These are phyloP conservation scores for Thecocarcelia acutangulata DNA, from an alignment of 2,888 invertebrate species.

Conservation along the genomic window DNA sequence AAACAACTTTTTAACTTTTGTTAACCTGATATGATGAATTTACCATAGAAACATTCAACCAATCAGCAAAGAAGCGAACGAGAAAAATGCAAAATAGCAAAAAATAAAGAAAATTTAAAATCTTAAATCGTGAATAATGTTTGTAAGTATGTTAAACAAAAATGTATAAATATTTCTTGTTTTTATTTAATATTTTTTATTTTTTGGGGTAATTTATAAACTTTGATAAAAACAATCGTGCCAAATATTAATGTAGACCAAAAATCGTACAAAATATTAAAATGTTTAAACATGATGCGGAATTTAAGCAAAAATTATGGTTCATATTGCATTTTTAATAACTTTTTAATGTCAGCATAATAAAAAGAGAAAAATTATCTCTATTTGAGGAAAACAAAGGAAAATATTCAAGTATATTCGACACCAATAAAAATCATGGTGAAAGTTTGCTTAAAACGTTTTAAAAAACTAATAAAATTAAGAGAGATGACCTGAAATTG, in stretches of 20 bases:
- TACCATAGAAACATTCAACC: conserved; percentile 9
- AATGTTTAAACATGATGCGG: conserved; percentile 9
- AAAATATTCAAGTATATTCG: too few species aligned
- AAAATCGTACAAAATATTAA: conserved; percentile 26
- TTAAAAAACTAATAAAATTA: not conserved
- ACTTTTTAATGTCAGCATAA: conserved; percentile 33
- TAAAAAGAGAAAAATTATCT: conserved; percentile 12
- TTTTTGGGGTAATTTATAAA: conserved; percentile 17
- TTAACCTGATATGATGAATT: conserved; percentile 51
- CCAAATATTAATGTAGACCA: conserved; percentile 55
- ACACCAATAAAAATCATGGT: conserved; percentile 19
- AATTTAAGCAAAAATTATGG: conserved; percentile 23
- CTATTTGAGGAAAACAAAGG: conserved; percentile 17
- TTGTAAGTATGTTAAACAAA: conserved; percentile 50
- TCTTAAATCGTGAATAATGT: conserved; percentile 53
- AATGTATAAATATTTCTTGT: not conserved
- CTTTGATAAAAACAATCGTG: conserved; percentile 49
- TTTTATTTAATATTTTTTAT: not conserved
- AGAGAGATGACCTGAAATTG: not conserved
- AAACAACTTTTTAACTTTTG: conserved; percentile 49
- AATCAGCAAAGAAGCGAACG: too few species aligned
- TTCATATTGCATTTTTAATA: conserved; percentile 44
- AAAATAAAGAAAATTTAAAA: conserved; percentile 1
- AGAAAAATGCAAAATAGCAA: not conserved
- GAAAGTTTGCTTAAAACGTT: conserved; percentile 20